Conservation (phyloP, 1,140 invertebrate genomes). For the Neodiprion virginianus region DNA sequence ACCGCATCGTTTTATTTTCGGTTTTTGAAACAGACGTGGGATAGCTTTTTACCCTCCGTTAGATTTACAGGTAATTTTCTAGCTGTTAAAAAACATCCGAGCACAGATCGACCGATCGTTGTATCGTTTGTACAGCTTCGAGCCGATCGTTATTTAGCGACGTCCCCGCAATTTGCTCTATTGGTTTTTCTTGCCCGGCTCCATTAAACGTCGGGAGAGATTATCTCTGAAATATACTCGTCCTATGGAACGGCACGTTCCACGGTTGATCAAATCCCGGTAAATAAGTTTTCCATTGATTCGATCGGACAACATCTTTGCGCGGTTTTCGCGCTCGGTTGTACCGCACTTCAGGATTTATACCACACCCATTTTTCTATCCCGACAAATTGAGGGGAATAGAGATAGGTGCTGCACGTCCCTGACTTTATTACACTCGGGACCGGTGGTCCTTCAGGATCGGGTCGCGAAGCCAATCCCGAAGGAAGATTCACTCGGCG, state of each 20-base stretch:
- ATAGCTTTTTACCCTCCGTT: too few relatives aligned
- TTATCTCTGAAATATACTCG: not conserved
- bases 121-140: too few relatives aligned
- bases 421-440: too few relatives aligned
- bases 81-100: too few relatives aligned
- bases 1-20: too few relatives aligned
- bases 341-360: too few relatives aligned
- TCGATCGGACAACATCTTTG: not conserved
- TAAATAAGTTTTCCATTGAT: not conserved
- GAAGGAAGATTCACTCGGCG: conserved; percentile 40
- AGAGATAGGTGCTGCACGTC: not conserved
- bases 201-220: not conserved
- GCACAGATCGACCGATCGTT: too few relatives aligned
- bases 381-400: not conserved
- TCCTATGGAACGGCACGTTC: not conserved
- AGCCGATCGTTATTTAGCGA: too few relatives aligned
- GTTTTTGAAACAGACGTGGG: too few relatives aligned
- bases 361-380: not conserved
- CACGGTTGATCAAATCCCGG: not conserved
- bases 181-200: not conserved
- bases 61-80: too few relatives aligned
- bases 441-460: not conserved
- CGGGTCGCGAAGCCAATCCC: conserved; percentile 30
- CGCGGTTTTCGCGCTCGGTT: too few relatives aligned
- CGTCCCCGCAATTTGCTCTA: too few relatives aligned